These are phyloP conservation scores for Aegithalos caudatus DNA, from an alignment of 2,113 vertebrate genomes.

Conservation along the genomic window DNA sequence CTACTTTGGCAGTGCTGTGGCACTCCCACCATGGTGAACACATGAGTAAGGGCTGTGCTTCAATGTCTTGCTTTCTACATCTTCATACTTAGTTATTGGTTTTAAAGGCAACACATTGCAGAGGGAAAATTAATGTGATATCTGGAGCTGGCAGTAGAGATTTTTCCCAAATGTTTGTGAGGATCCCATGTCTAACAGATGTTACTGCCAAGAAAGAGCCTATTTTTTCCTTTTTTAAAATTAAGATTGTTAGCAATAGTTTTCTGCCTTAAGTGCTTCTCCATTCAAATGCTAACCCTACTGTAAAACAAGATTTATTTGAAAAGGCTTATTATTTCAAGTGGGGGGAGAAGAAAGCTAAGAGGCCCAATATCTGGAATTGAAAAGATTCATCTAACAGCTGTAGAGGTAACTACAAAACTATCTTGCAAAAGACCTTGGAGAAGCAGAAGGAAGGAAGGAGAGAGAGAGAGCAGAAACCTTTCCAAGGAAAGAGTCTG, in stretches of 20 bases:
- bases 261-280: not conserved
- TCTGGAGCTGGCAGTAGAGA: not conserved
- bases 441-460: not conserved
- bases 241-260: not conserved
- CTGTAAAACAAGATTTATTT: not conserved
- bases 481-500: not conserved
- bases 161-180: conserved; percentile 1
- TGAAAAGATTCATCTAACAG: not conserved
- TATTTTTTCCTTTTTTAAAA: not conserved
- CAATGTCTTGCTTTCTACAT: not conserved
- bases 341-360: not conserved
- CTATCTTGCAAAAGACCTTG: not conserved
- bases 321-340: not conserved
- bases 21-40: not conserved
- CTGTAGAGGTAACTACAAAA: not conserved
- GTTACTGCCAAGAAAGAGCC: not conserved
- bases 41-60: not conserved
- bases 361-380: not conserved
- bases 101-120: not conserved
- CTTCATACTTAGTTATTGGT: not conserved
- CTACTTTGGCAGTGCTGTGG: not conserved
- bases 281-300: not conserved
- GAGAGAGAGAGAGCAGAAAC: not conserved
- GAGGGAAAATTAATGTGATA: not conserved
- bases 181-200: conserved; percentile 19